Evolutionary conservation across 2,888 invertebrate genomes (phyloP).

Genomic region (Acronicta aceris): DNA sequence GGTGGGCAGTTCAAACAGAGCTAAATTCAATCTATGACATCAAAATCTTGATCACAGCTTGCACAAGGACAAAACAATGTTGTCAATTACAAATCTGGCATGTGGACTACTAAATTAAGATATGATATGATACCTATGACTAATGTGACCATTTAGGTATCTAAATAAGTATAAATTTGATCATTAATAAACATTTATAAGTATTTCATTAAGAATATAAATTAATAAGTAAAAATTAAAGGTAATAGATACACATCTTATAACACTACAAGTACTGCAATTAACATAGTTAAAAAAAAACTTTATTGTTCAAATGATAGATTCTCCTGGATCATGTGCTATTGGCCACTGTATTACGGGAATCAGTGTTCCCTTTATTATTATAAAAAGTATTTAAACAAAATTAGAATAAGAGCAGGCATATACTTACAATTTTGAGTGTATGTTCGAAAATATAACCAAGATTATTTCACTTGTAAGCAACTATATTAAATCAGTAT

Average conservation of each 20-base stretch:
- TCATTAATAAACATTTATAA: neutral
- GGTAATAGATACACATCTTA: too few relatives aligned
- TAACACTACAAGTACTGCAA: too few relatives aligned
- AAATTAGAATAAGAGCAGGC: too few relatives aligned
- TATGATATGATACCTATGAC: conserved; percentile 38
- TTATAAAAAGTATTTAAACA: too few relatives aligned
- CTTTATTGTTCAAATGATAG: too few relatives aligned
- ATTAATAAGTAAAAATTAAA: too few relatives aligned
- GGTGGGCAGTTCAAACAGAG: conserved; percentile 23
- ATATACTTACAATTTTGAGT: too few relatives aligned
- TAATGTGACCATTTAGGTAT: conserved; percentile 28
- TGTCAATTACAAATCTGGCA: conserved; percentile 63
- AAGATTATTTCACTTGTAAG: neutral
- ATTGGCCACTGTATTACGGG: too few relatives aligned
- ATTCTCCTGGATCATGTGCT: too few relatives aligned
- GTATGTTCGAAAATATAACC: too few relatives aligned
- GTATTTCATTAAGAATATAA: neutral
- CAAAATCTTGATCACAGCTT: conserved; percentile 59
- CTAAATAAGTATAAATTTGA: conserved; percentile 1
- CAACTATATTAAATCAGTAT: neutral
- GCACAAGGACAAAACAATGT: conserved; percentile 73
- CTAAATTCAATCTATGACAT: conserved; percentile 53
- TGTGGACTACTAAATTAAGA: conserved; percentile 50
- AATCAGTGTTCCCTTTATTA: too few relatives aligned
- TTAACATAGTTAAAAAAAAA: too few relatives aligned